These are phyloP conservation scores for Euglossa dilemma DNA, from an alignment of 1,140 invertebrate genomes.

Conservation along the genomic window DNA sequence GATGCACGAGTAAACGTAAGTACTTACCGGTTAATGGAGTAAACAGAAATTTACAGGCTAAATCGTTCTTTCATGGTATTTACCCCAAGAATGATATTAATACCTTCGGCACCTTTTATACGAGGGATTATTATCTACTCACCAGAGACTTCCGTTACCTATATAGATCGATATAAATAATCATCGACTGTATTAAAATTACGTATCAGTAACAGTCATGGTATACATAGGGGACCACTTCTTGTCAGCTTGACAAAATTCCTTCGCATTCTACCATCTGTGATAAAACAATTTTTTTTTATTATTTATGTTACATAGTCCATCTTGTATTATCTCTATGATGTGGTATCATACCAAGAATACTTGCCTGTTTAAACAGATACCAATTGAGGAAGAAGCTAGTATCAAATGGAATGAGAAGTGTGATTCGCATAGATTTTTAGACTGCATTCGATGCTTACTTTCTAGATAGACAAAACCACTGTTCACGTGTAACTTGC, in stretches of 20 bases:
- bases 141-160: neutral
- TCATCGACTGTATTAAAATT: neutral
- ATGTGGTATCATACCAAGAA: no score
- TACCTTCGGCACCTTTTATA: neutral
- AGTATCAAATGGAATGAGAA: neutral
- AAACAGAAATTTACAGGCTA: neutral
- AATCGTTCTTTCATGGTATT: neutral
- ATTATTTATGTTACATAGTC: no score
- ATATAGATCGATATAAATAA: no score
- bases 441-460: slow-evolving; percentile 2
- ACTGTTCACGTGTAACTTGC: slow-evolving; percentile 20
- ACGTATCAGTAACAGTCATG: neutral
- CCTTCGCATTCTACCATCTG: no score
- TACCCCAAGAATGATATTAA: neutral
- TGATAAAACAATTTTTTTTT: no score
- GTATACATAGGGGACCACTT: no score
- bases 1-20: neutral
- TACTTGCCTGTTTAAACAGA: no score
- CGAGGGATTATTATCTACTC: neutral
- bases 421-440: neutral
- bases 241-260: no score
- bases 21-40: neutral
- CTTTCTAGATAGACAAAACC: slow-evolving; percentile 30
- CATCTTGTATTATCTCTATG: no score
- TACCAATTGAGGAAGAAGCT: neutral